Percentiles rank a stretch among this genome's conserved stretches.
Conservation (phyloP, 2,113 vertebrate genomes). For the Parus major region DNA sequence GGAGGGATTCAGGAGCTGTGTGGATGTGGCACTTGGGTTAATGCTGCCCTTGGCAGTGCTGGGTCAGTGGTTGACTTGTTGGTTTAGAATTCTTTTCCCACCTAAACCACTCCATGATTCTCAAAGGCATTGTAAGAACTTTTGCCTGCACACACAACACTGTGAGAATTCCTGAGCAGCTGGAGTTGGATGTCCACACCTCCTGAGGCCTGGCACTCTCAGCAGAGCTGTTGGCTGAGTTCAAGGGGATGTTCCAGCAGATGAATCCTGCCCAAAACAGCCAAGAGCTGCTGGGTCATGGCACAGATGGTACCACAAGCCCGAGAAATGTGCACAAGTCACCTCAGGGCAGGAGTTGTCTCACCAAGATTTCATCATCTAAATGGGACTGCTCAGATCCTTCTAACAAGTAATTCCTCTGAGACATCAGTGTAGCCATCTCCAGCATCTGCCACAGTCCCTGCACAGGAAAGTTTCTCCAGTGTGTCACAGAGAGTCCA, state of each 20-base stretch:
- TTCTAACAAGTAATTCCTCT: not conserved
- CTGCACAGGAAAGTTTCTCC: not conserved
- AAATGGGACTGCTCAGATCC: not conserved
- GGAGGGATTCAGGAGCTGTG: not conserved
- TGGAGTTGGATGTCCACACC: not conserved
- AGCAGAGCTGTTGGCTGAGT: not conserved
- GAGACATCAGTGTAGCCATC: not conserved
- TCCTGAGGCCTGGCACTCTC: not conserved
- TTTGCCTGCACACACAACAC: not conserved
- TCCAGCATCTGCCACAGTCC: not conserved
- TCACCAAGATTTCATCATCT: not conserved
- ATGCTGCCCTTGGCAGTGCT: not conserved
- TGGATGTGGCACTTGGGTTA: not conserved
- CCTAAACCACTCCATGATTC: not conserved
- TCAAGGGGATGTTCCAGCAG: not conserved
- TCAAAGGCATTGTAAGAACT: not conserved
- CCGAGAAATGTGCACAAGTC: not conserved
- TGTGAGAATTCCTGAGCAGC: not conserved
- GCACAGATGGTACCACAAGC: not conserved
- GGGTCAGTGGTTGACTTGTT: fast-evolving
- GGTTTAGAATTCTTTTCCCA: not conserved
- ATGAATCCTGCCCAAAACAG: fast-evolving
- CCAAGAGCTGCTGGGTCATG: not conserved
- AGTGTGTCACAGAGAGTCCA: not conserved
- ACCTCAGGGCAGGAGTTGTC: not conserved